phyloP scores from a whole-genome alignment of 1,140 invertebrate genomes.

The Melanaphis sacchari region DNA sequence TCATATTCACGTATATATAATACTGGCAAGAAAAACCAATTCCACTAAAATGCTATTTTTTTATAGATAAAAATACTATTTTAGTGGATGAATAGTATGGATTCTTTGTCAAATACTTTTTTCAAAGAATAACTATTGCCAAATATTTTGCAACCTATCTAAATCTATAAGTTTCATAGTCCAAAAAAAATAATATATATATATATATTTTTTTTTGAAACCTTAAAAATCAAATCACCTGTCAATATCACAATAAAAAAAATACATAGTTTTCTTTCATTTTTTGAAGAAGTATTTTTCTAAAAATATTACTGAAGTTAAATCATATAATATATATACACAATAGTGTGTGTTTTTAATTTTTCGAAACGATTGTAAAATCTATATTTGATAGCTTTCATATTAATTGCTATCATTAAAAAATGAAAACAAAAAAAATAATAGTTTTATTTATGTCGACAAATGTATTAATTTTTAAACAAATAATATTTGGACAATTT shows the following conservation, averaged over 20 bases:
- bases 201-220: not conserved
- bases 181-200: not conserved
- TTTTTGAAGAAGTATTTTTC: not conserved
- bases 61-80: not conserved
- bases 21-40: not conserved
- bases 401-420: too few relatives aligned
- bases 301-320: not conserved
- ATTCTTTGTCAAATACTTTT: not conserved
- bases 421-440: too few relatives aligned
- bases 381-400: not conserved
- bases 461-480: not conserved
- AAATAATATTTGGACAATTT: not conserved
- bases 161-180: not conserved
- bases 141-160: not conserved
- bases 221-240: not conserved
- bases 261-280: not conserved
- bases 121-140: not conserved
- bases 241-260: not conserved
- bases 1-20: not conserved
- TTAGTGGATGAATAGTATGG: not conserved
- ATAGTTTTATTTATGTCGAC: too few relatives aligned
- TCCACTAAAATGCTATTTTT: not conserved
- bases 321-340: not conserved
- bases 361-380: not conserved
- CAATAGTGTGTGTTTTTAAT: not conserved